Percentiles rank a stretch among this genome's conserved stretches.
phyloP scores from a whole-genome alignment of 1,140 invertebrate species.

The Xylocopa sonorina region DNA sequence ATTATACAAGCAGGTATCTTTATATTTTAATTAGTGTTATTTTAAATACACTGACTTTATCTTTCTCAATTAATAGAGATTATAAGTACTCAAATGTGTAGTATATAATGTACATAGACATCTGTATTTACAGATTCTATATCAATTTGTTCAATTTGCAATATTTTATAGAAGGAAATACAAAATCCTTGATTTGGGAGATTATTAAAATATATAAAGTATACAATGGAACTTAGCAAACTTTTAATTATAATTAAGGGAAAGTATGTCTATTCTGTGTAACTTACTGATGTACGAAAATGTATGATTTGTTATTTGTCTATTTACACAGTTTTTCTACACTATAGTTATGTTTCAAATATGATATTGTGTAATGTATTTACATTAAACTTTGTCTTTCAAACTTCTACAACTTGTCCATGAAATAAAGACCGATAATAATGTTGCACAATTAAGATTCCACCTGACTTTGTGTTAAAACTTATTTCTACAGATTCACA shows the following conservation, averaged over 20 bases:
- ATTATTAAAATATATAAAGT: constrained; percentile 13
- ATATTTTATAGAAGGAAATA: not conserved
- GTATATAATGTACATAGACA: not conserved
- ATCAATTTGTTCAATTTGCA: not conserved
- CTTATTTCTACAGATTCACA: constrained; percentile 20
- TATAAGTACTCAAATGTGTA: constrained; percentile 1
- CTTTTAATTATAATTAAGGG: constrained; percentile 25
- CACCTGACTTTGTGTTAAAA: not conserved
- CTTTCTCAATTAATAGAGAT: not conserved
- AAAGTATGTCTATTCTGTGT: constrained; percentile 32
- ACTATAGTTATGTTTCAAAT: constrained; percentile 31
- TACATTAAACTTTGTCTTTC: constrained; percentile 42
- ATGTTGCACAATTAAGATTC: constrained; percentile 32
- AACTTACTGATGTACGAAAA: constrained; percentile 23
- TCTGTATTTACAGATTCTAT: not conserved
- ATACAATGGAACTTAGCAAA: constrained; percentile 54
- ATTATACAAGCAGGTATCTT: constrained; percentile 12
- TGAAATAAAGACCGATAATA: constrained; percentile 38
- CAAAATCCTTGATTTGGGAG: constrained; percentile 26
- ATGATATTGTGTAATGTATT: constrained; percentile 31
- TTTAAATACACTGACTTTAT: not conserved
- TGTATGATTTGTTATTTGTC: constrained; percentile 44
- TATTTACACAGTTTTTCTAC: constrained; percentile 42
- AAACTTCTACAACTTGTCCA: constrained; percentile 38
- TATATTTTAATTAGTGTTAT: constrained; percentile 19